These are phyloP conservation scores for Lepidochitona cinerea DNA, from an alignment of 2,888 invertebrate genomes.

Conservation along the genomic window DNA sequence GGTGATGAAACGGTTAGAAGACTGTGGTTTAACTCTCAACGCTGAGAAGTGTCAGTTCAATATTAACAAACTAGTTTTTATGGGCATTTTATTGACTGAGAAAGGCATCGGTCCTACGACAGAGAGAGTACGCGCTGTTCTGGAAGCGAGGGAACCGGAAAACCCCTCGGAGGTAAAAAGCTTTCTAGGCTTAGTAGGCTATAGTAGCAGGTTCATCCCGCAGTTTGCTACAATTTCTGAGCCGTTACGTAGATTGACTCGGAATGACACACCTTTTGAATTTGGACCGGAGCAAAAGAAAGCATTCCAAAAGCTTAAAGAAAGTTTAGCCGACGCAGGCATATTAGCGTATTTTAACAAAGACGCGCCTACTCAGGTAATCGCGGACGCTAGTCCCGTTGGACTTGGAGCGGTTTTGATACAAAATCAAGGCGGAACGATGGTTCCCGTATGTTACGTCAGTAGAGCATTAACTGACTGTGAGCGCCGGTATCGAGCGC, in stretches of 20 bases:
- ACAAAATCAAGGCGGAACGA: conserved; percentile 8
- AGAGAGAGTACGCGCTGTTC: conserved; percentile 8
- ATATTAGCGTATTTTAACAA: conserved; percentile 19
- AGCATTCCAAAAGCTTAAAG: conserved; percentile 13
- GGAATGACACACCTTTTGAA: conserved; percentile 8
- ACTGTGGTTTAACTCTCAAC: conserved; percentile 17
- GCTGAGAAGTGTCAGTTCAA: conserved; percentile 14
- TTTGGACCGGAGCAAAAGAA: conserved; percentile 17
- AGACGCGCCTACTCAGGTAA: conserved; percentile 10
- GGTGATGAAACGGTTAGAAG: conserved; percentile 9
- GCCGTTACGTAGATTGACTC: conserved; percentile 17
- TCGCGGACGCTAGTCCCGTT: conserved; percentile 16
- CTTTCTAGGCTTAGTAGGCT: conserved; percentile 31
- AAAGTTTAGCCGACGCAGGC: conserved; percentile 7
- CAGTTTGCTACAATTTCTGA: conserved; percentile 28
- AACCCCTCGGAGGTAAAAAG: conserved; percentile 4
- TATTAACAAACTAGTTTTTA: conserved; percentile 16
- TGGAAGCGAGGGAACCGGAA: conserved; percentile 3
- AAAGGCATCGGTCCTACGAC: neutral
- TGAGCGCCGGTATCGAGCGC: neutral
- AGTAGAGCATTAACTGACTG: neutral
- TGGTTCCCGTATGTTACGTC: neutral
- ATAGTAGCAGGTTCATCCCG: conserved; percentile 21
- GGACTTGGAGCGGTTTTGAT: conserved; percentile 18
- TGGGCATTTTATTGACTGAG: conserved; percentile 9